These are phyloP conservation scores for Yasuhikotakia modesta DNA, from an alignment of 2,797 vertebrate species.

Conservation along the genomic window DNA sequence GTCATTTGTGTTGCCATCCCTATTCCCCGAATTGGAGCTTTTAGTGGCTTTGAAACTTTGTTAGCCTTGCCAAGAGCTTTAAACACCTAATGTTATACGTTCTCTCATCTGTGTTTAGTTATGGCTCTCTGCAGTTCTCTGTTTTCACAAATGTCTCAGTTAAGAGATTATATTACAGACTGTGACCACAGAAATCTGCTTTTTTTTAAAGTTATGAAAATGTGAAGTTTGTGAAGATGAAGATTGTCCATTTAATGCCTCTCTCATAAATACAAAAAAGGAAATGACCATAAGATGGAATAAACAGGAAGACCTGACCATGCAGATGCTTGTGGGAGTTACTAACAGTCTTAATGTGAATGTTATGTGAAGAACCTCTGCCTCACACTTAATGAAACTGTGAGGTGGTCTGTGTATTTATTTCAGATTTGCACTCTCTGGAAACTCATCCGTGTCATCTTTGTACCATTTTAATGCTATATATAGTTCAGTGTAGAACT, in stretches of 20 bases:
- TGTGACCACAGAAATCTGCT: background rate
- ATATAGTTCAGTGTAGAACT: constrained; percentile 27
- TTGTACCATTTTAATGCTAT: constrained; percentile 62
- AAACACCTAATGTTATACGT: constrained; percentile 11
- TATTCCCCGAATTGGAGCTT: constrained; percentile 30
- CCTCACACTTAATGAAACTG: constrained; percentile 66
- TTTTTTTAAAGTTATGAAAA: constrained; percentile 6
- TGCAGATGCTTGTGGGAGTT: too few relatives aligned
- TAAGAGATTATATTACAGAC: too few relatives aligned
- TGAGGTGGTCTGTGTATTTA: constrained; percentile 46
- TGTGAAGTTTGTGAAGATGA: too few relatives aligned
- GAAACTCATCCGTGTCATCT: constrained; percentile 68
- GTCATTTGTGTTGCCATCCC: constrained; percentile 37
- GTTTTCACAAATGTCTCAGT: constrained; percentile 30
- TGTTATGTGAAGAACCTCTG: constrained; percentile 72
- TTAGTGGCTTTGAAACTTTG: constrained; percentile 22
- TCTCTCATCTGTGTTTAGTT: constrained; percentile 42
- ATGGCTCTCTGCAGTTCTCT: background rate
- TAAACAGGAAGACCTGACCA: constrained; percentile 51
- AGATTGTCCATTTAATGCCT: constrained; percentile 59
- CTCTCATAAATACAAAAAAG: constrained; percentile 38
- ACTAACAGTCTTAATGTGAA: background rate
- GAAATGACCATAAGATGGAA: constrained; percentile 32
- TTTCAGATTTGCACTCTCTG: too few relatives aligned
- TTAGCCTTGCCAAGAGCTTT: constrained; percentile 28